Evolutionary conservation across 2,888 invertebrate genomes (phyloP).

Genomic region (Drosophila macrospina): DNA sequence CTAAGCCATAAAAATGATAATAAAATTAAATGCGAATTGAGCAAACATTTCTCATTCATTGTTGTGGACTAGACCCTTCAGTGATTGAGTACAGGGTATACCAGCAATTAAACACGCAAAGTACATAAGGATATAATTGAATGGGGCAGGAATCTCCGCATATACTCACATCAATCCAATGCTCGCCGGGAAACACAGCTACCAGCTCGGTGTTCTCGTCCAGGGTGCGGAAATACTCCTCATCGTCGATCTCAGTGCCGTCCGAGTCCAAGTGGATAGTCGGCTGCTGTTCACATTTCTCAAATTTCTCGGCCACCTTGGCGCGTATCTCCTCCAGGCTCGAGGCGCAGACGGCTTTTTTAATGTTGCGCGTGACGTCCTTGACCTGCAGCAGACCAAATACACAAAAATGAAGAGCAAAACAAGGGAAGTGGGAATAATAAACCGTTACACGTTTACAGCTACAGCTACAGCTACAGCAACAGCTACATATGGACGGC

Average conservation of each 20-base stretch:
- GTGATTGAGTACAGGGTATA: neutral
- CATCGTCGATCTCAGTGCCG: constrained; percentile 98
- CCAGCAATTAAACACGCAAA: neutral
- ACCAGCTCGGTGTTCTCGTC: constrained; percentile 95
- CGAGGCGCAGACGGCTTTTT: constrained; percentile 93
- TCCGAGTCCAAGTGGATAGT: constrained; percentile 95
- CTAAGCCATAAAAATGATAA: too few species aligned
- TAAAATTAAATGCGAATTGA: too few species aligned
- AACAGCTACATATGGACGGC: constrained; percentile 43
- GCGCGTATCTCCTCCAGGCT: constrained; percentile 91
- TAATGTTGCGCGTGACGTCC: constrained; percentile 91
- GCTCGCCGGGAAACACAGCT: constrained; percentile 91
- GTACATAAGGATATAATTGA: neutral
- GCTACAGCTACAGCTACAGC: constrained; percentile 42
- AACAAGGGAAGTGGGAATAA: constrained; percentile 38
- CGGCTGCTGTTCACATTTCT: constrained; percentile 87
- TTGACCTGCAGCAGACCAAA: constrained; percentile 83
- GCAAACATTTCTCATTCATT: too few species aligned
- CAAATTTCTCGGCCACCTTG: constrained; percentile 91
- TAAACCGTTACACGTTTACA: constrained; percentile 57
- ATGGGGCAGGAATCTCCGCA: neutral
- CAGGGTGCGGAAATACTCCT: constrained; percentile 96
- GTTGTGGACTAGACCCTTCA: too few species aligned
- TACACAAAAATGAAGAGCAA: too few species aligned
- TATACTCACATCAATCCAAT: constrained; percentile 88